A percentile compares a stretch with the other conserved stretches of the same genome.
Evolutionary conservation across 2,888 invertebrate species (phyloP).

Genomic region (Galerucella nymphaeae): DNA sequence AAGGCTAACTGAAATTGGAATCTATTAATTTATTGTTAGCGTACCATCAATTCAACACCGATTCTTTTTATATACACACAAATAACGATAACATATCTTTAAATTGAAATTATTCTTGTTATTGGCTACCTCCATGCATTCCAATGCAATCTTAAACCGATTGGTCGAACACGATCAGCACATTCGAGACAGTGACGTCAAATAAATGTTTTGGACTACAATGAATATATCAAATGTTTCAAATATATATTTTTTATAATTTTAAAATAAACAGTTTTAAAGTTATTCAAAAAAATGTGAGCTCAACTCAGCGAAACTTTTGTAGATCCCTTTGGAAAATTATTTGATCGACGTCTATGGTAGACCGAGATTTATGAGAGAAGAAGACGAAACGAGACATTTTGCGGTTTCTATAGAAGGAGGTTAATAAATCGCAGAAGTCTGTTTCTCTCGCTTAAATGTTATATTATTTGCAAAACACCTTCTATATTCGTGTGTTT

Average conservation of each 20-base stretch:
- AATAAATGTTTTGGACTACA: not conserved
- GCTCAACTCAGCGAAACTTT: not conserved
- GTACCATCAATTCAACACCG: slow-evolving; percentile 15
- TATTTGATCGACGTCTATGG: not conserved
- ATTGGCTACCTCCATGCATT: slow-evolving; percentile 26
- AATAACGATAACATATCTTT: slow-evolving; percentile 25
- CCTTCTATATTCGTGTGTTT: too few relatives aligned
- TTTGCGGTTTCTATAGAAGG: slow-evolving; percentile 40
- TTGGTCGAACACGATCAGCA: not conserved
- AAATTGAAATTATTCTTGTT: slow-evolving; percentile 24
- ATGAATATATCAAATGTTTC: too few relatives aligned
- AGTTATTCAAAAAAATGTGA: too few relatives aligned
- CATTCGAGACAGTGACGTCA: not conserved
- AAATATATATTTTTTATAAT: too few relatives aligned
- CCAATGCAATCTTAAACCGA: slow-evolving; percentile 20
- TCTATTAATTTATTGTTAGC: slow-evolving; percentile 15
- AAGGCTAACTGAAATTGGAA: slow-evolving; percentile 27
- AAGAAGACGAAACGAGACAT: slow-evolving; percentile 35
- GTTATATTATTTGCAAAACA: not conserved
- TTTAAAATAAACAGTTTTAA: too few relatives aligned
- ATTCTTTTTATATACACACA: slow-evolving; percentile 12
- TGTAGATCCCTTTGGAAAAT: not conserved
- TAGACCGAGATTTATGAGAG: slow-evolving; percentile 21
- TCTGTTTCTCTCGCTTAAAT: slow-evolving; percentile 2
- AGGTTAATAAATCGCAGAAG: slow-evolving; percentile 38